Evolutionary conservation across 2,888 invertebrate genomes (phyloP), one percentile per base, ranked within the genome.

Genomic region (Platycheirus rosarum): DNA sequence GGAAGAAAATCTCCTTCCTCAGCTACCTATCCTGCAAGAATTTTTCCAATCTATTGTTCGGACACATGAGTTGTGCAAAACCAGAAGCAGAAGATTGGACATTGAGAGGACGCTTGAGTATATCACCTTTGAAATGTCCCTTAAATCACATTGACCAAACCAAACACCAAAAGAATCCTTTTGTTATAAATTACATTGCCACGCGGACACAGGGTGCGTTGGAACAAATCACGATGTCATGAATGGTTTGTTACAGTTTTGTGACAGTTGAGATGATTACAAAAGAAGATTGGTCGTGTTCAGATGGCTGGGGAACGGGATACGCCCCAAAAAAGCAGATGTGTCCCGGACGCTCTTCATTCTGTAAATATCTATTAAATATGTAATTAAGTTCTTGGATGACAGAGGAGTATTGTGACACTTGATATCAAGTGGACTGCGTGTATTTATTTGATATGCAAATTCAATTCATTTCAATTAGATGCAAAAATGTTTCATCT

Each of bases 101-200:
- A n/a, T 18, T 40, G 18, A 73, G n/a, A 29, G 29, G 29, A 44
- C 44, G 29, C 16, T 42, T 40, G 53, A 23, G 14, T 42, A 57
- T n/a, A n/a, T n/a, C 16, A 11, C 68, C 68, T 35, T 37, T 46
- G 63, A 69, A 63, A 79, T 63, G 29, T 44, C 53, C 37, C 57
- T 75, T 65, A 69, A 79, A 79, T 75, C 63, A 49, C 69, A 65
- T 69, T 69, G 69, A 69, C 63, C 63, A n/a, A n/a, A n/a, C n/a
- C n/a, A n/a, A n/a, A n/a, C 55, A 57, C 35, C 40, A 3, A 3
- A 42, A 16, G 57, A 4, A 53, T 79, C 68, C 48, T 68, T n/a
- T 74, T 69, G 60, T 77, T 20, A 77, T 73, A 65, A 71, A 77
- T 77, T 77, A 57, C 51, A 42, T 66, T 51, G 65, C 71, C 57